A percentile compares a stretch with the other conserved stretches of the same genome.
These are phyloP conservation scores for Brachyhypopomus occidentalis DNA, from an alignment of 2,113 vertebrate species.

Conservation along the genomic window DNA sequence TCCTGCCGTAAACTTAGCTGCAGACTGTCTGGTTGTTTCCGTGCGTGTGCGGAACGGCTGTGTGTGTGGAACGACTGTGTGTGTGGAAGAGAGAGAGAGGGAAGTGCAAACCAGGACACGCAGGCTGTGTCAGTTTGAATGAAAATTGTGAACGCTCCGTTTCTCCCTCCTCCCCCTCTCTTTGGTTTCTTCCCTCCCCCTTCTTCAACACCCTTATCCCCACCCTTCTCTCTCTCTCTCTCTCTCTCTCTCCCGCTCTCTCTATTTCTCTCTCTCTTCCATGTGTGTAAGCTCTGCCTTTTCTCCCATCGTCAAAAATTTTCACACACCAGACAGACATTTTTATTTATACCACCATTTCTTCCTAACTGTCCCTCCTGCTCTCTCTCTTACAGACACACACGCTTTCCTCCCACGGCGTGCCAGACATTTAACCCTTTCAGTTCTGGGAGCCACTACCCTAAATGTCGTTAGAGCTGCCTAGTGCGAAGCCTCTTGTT, in stretches of 20 bases:
- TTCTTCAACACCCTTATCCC: constrained; percentile 29
- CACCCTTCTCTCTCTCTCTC: constrained; percentile 32
- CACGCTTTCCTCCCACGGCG: constrained; percentile 46
- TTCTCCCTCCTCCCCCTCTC: constrained; percentile 62
- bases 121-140: constrained; percentile 76
- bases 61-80: constrained; percentile 35
- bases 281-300: constrained; percentile 13
- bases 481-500: not conserved
- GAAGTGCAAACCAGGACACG: constrained; percentile 73
- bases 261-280: constrained; percentile 46
- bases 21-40: constrained; percentile 65
- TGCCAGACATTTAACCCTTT: constrained; percentile 68
- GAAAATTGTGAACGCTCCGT: constrained; percentile 72
- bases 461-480: constrained; percentile 17
- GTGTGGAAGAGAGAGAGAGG: constrained; percentile 53
- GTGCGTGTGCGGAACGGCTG: constrained; percentile 38
- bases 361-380: constrained; percentile 28
- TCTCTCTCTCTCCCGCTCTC: constrained; percentile 46
- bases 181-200: constrained; percentile 33
- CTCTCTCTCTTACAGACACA: constrained; percentile 32
- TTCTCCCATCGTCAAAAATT: constrained; percentile 66
- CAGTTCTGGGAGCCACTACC: constrained; percentile 41
- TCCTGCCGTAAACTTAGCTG: constrained; percentile 64
- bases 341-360: constrained; percentile 60
- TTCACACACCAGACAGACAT: constrained; percentile 68